phyloP scores from a whole-genome alignment of 1,140 invertebrate species.

The Lepidurus couesii region DNA sequence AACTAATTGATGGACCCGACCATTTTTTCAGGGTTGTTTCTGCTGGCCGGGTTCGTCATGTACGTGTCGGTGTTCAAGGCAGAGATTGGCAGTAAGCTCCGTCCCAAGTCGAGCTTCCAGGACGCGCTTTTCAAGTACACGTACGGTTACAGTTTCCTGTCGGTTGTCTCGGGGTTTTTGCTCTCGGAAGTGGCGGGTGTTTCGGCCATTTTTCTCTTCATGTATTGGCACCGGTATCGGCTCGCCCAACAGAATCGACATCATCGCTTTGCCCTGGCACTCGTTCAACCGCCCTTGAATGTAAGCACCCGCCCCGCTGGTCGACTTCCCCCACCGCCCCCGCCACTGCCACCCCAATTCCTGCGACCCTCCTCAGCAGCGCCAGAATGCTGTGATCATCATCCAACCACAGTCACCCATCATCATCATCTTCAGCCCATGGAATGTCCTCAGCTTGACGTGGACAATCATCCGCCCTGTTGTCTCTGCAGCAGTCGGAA shows the following conservation, averaged over 20 bases:
- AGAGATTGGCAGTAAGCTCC: constrained; percentile 76
- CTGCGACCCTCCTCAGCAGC: background rate
- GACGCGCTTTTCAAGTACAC: constrained; percentile 73
- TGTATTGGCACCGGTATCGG: constrained; percentile 47
- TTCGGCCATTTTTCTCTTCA: constrained; percentile 78
- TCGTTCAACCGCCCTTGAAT: constrained; percentile 31
- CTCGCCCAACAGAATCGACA: constrained; percentile 31
- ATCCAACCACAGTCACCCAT: constrained; percentile 10
- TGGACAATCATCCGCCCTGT: constrained; percentile 17
- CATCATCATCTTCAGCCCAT: background rate
- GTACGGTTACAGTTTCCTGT: constrained; percentile 75
- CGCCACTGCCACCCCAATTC: constrained; percentile 13
- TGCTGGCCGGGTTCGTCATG: constrained; percentile 81
- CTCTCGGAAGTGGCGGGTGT: constrained; percentile 75
- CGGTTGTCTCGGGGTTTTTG: constrained; percentile 77
- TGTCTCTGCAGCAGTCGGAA: constrained; percentile 8
- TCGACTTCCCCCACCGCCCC: constrained; percentile 20
- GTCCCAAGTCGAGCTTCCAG: constrained; percentile 67
- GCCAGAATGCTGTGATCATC: constrained; percentile 25
- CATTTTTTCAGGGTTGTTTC: constrained; percentile 64
- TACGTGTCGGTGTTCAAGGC: constrained; percentile 88
- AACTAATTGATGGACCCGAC: constrained; percentile 4
- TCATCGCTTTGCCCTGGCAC: constrained; percentile 30
- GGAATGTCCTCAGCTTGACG: background rate
- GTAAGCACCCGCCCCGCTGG: constrained; percentile 25